Evolutionary conservation across 2,797 vertebrate species (phyloP).

Genomic region (Cryptoblepharus egeriae): DNA sequence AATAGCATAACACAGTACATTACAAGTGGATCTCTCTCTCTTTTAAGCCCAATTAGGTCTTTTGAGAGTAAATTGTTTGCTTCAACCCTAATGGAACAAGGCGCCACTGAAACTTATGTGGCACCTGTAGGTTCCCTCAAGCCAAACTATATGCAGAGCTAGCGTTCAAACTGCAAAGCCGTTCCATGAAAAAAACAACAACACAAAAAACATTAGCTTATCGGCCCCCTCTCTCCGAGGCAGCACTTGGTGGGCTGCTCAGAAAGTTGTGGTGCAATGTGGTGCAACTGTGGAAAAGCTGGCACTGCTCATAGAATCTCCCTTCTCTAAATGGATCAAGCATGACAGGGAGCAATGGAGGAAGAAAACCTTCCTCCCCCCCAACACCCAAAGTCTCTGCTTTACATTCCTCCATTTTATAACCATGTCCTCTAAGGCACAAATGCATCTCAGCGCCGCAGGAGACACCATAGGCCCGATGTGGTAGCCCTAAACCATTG

Average conservation of each 20-base stretch:
- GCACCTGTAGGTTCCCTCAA: conserved; percentile 32
- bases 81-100: conserved; percentile 57
- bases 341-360: conserved; percentile 35
- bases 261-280: background rate
- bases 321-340: conserved; percentile 25
- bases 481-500: conserved; percentile 71
- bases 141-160: conserved; percentile 52
- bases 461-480: conserved; percentile 73
- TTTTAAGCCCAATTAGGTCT: conserved; percentile 59
- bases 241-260: conserved; percentile 9
- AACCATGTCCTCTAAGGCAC: conserved; percentile 76
- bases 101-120: conserved; percentile 41
- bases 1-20: conserved; percentile 76
- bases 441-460: conserved; percentile 69
- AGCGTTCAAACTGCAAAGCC: conserved; percentile 31
- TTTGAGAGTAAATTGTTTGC: conserved; percentile 60
- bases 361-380: conserved; percentile 51
- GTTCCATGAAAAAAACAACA: conserved; percentile 35
- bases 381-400: conserved; percentile 60
- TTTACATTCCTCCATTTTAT: conserved; percentile 67
- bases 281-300: background rate
- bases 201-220: background rate
- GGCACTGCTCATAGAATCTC: conserved; percentile 45
- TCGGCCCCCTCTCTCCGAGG: conserved; percentile 24
- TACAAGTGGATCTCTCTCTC: conserved; percentile 68